phyloP scores from a whole-genome alignment of 2,888 invertebrate species.

The Drosophila affinis region DNA sequence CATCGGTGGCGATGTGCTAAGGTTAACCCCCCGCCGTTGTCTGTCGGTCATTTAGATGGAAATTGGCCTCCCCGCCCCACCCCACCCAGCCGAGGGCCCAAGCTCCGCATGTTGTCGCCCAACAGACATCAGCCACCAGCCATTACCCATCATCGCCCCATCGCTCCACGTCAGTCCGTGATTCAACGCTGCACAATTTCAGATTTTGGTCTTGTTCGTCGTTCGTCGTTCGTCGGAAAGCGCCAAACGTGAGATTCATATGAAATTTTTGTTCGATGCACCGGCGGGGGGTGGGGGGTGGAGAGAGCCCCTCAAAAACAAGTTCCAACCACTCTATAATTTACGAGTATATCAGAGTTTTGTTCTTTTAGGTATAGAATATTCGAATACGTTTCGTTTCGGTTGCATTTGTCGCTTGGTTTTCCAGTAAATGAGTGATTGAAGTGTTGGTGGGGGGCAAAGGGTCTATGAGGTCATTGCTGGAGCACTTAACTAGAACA shows the following conservation, averaged over 20 bases:
- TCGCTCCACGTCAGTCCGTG: conserved; percentile 54
- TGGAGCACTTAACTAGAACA: not conserved
- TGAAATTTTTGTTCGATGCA: conserved; percentile 53
- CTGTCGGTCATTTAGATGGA: conserved; percentile 42
- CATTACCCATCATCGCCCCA: conserved; percentile 4
- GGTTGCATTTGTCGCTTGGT: conserved; percentile 19
- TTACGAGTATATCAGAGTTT: conserved; percentile 41
- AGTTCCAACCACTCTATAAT: conserved; percentile 40
- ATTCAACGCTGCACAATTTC: conserved; percentile 74
- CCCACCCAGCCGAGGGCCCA: not conserved
- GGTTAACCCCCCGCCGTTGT: conserved; percentile 18
- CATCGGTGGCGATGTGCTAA: conserved; percentile 2
- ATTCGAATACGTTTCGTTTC: conserved; percentile 12
- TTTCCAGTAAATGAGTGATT: conserved; percentile 1
- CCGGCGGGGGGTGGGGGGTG: conserved; percentile 4
- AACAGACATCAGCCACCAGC: conserved; percentile 22
- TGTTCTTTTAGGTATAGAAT: conserved; percentile 35
- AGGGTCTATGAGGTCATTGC: conserved; percentile 12
- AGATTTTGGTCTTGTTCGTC: conserved; percentile 53
- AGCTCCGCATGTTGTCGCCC: conserved; percentile 27
- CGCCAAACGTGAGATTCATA: conserved; percentile 70
- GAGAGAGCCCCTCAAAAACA: conserved; percentile 32
- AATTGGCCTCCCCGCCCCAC: conserved; percentile 32
- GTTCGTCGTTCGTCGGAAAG: conserved; percentile 57
- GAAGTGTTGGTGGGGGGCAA: not conserved